A percentile compares a stretch with the other conserved stretches of the same genome.
Conservation (phyloP, 2,113 vertebrate species). For the Neodon shergylaensis region DNA sequence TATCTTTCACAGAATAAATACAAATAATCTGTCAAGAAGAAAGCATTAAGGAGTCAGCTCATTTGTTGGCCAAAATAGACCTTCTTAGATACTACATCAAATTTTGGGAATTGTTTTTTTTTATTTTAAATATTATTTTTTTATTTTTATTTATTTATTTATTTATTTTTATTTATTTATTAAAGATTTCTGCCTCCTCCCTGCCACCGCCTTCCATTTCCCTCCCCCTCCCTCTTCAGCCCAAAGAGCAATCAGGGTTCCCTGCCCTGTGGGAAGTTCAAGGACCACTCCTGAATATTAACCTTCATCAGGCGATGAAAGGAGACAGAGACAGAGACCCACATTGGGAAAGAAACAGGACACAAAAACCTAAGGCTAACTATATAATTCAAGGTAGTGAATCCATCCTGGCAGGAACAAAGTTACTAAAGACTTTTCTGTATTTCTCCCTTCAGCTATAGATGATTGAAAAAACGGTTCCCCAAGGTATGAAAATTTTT, state of each 20-base stretch:
- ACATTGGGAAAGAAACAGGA: neutral
- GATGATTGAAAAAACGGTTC: neutral
- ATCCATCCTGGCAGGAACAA: neutral
- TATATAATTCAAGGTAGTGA: neutral
- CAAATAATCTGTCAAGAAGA: constrained; percentile 40
- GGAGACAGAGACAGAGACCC: too few species aligned
- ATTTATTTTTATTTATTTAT: too few species aligned
- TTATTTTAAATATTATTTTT: too few species aligned
- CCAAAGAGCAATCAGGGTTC: too few species aligned
- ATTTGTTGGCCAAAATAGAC: constrained; percentile 52
- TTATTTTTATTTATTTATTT: too few species aligned
- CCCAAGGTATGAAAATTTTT: neutral
- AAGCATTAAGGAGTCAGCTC: constrained; percentile 22
- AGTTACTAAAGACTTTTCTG: neutral
- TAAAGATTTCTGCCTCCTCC: too few species aligned
- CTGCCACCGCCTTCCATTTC: too few species aligned
- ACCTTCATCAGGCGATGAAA: too few species aligned
- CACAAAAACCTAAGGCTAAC: neutral
- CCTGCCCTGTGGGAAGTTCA: too few species aligned
- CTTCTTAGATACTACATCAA: constrained; percentile 22
- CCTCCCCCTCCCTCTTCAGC: too few species aligned
- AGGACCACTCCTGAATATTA: too few species aligned
- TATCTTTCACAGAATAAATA: constrained; percentile 42
- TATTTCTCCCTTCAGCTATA: neutral
- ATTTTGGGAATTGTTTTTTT: neutral